Conservation (phyloP, 2,113 vertebrate species). For the Rhipidura dahli region DNA sequence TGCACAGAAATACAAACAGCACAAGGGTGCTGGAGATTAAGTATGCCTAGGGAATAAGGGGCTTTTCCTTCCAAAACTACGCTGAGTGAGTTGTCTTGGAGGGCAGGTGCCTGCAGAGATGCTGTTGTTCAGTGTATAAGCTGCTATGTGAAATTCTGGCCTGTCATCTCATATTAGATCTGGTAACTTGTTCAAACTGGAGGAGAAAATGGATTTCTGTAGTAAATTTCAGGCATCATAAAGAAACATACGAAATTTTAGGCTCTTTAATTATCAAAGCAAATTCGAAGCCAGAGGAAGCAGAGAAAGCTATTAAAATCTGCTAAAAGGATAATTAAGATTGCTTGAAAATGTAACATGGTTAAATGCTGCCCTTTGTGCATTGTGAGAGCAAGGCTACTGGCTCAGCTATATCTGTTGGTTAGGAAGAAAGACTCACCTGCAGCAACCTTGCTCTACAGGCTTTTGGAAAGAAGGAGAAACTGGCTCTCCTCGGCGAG, state of each 20-base stretch:
- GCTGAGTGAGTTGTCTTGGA: rapidly evolving
- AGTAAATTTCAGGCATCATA: background rate
- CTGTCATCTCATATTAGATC: background rate
- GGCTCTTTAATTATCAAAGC: background rate
- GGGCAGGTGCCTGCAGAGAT: background rate
- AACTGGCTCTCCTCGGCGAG: background rate
- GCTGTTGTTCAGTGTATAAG: background rate
- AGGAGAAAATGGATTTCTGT: background rate
- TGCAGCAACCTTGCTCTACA: background rate
- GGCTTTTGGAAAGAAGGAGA: background rate
- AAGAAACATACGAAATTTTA: background rate
- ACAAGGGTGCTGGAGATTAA: background rate
- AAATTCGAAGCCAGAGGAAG: background rate
- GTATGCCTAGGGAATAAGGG: background rate
- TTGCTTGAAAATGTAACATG: background rate
- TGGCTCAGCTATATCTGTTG: background rate
- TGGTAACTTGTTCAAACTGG: background rate
- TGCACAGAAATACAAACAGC: background rate
- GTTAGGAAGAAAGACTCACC: background rate
- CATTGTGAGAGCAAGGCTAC: background rate
- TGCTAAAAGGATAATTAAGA: background rate
- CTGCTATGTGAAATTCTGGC: background rate
- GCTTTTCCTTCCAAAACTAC: background rate
- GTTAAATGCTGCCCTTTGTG: background rate
- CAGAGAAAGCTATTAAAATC: background rate